Evolutionary conservation across 1,140 invertebrate species (phyloP), one percentile per base, ranked within the genome.

Genomic region (Drosophila leontia): DNA sequence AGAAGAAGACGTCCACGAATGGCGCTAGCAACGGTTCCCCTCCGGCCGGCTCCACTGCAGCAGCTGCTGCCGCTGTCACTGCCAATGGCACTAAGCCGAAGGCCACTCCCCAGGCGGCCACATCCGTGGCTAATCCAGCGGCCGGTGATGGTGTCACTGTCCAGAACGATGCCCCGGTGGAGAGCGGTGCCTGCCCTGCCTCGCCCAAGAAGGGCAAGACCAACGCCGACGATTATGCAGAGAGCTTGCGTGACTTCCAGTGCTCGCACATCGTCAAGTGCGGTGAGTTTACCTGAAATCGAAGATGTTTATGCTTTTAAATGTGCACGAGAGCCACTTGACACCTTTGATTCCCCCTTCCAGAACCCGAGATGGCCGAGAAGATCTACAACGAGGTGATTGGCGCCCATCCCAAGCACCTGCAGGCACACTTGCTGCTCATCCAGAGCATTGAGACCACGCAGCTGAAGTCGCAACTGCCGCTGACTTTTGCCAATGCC

Each of bases 261-360:
- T 95, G 96, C 62, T 94, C 93, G 50, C 97, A 96, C 95, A 93
- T 98, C 48, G 91, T 95, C 12, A 98, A 98, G 94, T 94, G 97
- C 68, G 95, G 95, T 95, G 93, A 78, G 82, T 35, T 29, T 7
- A 17, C 19, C 2, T 2, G 19, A 9, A 23, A 34, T 4, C 1
- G 0, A 7, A 29, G 0, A 8, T 15, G 13, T 26, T 7, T 26
- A 12, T 11, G 8, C n/a, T n/a, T n/a, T n/a, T n/a, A n/a, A n/a
- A n/a, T n/a, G n/a, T n/a, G n/a, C n/a, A n/a, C n/a, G n/a, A n/a
- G n/a, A n/a, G n/a, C 29, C 13, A 35, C 12, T 4, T 15, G 2
- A 23, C 5, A 56, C 19, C 1, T 29, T 65, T 26, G 35, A 75
- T 37, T 62, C 68, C 39, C 39, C 50, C 48, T 92, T 93, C 6